A percentile compares a stretch with the other conserved stretches of the same genome.
These are phyloP conservation scores for Mesembrinibis cayennensis DNA, from an alignment of 2,113 vertebrate genomes.

Conservation along the genomic window DNA sequence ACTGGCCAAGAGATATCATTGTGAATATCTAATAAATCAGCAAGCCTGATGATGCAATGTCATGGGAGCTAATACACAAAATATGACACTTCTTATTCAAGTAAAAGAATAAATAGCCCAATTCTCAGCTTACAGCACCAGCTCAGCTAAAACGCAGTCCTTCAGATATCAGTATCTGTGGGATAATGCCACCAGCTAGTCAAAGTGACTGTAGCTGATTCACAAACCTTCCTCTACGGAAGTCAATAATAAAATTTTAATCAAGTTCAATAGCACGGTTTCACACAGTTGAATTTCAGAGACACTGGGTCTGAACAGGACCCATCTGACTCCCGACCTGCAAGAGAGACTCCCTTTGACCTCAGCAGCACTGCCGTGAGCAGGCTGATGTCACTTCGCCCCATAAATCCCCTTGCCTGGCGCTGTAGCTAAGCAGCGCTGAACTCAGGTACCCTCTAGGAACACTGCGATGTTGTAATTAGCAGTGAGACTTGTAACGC, in stretches of 20 bases:
- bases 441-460: constrained; percentile 12
- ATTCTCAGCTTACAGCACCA: neutral
- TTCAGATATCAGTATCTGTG: neutral
- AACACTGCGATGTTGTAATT: constrained; percentile 16
- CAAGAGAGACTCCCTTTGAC: neutral
- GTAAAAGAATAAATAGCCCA: neutral
- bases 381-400: constrained; percentile 2
- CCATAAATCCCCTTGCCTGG: neutral
- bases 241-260: neutral
- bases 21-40: constrained; percentile 42
- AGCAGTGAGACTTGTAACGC: neutral
- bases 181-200: neutral
- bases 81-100: neutral
- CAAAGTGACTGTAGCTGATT: neutral
- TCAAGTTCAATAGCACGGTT: neutral
- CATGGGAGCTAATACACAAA: neutral
- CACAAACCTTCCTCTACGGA: neutral
- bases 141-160: neutral
- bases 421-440: neutral
- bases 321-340: neutral
- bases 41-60: constrained; percentile 20
- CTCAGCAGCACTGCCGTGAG: neutral
- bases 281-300: neutral
- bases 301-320: neutral
- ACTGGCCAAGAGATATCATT: neutral